Evolutionary conservation across 1,140 invertebrate species (phyloP), one percentile per base, ranked within the genome.

Genomic region (Drosophila kikkawai): DNA sequence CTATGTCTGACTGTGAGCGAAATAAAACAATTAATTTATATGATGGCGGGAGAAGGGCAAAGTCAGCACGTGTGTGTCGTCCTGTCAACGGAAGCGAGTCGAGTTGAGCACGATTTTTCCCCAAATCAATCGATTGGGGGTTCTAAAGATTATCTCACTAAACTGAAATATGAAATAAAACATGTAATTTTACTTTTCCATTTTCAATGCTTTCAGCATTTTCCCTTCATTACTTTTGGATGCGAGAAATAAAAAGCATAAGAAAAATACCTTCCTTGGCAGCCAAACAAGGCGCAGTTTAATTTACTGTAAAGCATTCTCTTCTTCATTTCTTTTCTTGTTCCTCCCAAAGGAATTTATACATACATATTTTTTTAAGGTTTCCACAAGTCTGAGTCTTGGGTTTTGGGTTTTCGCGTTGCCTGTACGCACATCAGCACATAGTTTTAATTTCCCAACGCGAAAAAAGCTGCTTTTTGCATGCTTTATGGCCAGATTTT

Each of bases 371-470:
- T 41, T 68, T 60, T 77, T 77, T 78, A 56, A 61, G 75, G 75
- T 29, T 77, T 77, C 56, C 42, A 61, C 41, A 15, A 37, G 50
- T 26, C 37, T 56, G 36, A 56, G 36, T 39, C 36, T 39, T n/a
- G 29, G 39, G 60, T 67, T 68, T 86, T 66, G 65, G 67, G 58
- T 51, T 39, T 39, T 63, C 44, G 41, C 37, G 42, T 79, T 77
- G 50, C 68, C 42, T 29, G 57, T 11, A 53, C 56, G 42, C 45
- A 50, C 60, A 66, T 39, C 51, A 34, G 55, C 70, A 45, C 55
- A 79, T 79, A 87, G 80, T 87, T 87, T 88, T 80, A 90, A 87
- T 84, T 87, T 90, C 64, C 39, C 74, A 34, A 32, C 19, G 15
- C 56, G 60, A 29, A 70, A 26, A 26, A 36, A 41, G 17, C 12